Base-by-base conservation (phyloP, 2,888 invertebrate genomes). In the Atethmia centrago region DNA sequence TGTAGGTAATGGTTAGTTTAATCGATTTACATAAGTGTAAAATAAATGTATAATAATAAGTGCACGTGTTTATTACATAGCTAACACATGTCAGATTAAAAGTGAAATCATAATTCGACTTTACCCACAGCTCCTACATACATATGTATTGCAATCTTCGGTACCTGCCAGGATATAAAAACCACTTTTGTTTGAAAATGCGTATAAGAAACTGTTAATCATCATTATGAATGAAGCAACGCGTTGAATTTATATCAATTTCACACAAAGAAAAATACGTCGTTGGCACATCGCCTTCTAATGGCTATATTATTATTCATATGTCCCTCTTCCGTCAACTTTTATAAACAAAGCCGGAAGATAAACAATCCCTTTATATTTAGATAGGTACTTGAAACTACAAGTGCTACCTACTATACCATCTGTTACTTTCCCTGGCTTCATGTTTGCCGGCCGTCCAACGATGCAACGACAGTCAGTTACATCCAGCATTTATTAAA, bases 261-360 rank as follows among this genome's bases (percentile, higher is more conserved):
- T 16, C 16, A 40, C 53, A 75, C 40, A 55, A 69, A 61, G 25
- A 25, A 31, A 63, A 51, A 51, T 58, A 61, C 49, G 42, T 19
- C 9, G 58, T 68, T 78, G 74, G 78, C 78, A 78, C 58, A 49
- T 55, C 28, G 63, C 74, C 78, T 25, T 53, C 31, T 21, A 28
- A 1, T 66, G 5, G 4, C 25, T 47, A 47, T 5, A 7, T 42
- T 19, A 53, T 21, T 4, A 42, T 49, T 68, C 8, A 55, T 19
- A 74, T 79, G 55, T 64, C 16, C 68, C 42, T 28, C 63, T 67
- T 79, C 73, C 53, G 66, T 49, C n/a, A 49, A 55, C 47, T n/a
- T 61, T 42, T 49, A 65, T 47, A 14, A n/a, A 36, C 62, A 51
- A 47, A 55, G 12, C 31, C 19, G 31, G 49, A 72, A 42, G 31